Evolutionary conservation across 1,140 invertebrate species (phyloP).

Genomic region (Mamestra configurata): DNA sequence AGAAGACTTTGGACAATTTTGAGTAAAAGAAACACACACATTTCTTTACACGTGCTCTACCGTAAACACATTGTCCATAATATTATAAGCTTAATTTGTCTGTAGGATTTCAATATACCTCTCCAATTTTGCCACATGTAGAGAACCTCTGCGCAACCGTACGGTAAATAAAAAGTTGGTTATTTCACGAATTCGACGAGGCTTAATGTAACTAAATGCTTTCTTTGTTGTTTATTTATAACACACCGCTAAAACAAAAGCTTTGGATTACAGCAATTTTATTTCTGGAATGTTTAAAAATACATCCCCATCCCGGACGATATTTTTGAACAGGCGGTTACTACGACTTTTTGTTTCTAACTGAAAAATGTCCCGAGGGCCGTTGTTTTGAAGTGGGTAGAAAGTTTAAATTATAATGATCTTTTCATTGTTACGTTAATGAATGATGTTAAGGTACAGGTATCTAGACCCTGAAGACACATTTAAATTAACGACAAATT

Average conservation of each 20-base stretch:
- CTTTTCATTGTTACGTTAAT: neutral
- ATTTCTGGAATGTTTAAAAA: slow-evolving; percentile 10
- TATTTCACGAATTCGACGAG: neutral
- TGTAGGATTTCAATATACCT: no score
- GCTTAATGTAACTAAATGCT: neutral
- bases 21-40: no score
- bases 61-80: neutral
- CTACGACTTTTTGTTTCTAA: neutral
- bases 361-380: neutral
- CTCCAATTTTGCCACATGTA: no score
- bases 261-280: neutral
- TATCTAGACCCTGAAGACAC: no score
- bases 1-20: no score
- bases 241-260: neutral
- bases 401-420: neutral
- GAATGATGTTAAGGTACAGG: neutral
- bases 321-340: neutral
- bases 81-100: neutral
- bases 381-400: neutral
- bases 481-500: no score
- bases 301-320: neutral
- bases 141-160: neutral
- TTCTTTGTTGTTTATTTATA: slow-evolving; percentile 4
- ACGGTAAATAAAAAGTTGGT: neutral
- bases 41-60: no score